phyloP scores from a whole-genome alignment of 2,888 invertebrate genomes.

The Neelides folsomi region DNA sequence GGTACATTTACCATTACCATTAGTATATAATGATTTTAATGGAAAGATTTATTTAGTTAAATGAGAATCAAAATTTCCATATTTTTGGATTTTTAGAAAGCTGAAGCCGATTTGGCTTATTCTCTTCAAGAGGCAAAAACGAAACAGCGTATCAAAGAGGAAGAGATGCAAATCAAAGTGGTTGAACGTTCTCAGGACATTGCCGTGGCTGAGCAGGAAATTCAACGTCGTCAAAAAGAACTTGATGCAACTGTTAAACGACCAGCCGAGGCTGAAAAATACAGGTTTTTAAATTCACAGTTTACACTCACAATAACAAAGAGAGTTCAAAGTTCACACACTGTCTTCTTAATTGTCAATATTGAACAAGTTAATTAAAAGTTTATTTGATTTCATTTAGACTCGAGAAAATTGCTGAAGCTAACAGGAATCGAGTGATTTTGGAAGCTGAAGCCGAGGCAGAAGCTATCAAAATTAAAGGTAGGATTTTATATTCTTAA shows the following conservation, averaged over 20 bases:
- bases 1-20: slow-evolving; percentile 41
- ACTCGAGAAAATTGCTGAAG: slow-evolving; percentile 87
- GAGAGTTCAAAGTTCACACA: too few relatives aligned
- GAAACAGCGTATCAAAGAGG: slow-evolving; percentile 87
- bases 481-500: too few relatives aligned
- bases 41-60: too few relatives aligned
- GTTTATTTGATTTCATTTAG: slow-evolving; percentile 43
- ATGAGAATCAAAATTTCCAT: too few relatives aligned
- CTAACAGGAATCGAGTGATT: slow-evolving; percentile 71
- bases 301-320: too few relatives aligned
- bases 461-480: slow-evolving; percentile 70
- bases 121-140: slow-evolving; percentile 90
- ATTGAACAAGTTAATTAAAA: too few relatives aligned
- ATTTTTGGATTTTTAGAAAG: slow-evolving; percentile 45
- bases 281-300: slow-evolving; percentile 36
- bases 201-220: slow-evolving; percentile 90
- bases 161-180: slow-evolving; percentile 91
- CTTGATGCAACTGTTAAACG: slow-evolving; percentile 74
- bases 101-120: slow-evolving; percentile 86
- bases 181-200: slow-evolving; percentile 87
- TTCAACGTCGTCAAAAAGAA: slow-evolving; percentile 76
- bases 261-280: slow-evolving; percentile 77
- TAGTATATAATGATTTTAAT: too few relatives aligned
- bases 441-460: slow-evolving; percentile 92
- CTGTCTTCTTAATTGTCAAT: too few relatives aligned